Conservation (phyloP, 1,140 invertebrate species). For the Lethrus apterus region DNA sequence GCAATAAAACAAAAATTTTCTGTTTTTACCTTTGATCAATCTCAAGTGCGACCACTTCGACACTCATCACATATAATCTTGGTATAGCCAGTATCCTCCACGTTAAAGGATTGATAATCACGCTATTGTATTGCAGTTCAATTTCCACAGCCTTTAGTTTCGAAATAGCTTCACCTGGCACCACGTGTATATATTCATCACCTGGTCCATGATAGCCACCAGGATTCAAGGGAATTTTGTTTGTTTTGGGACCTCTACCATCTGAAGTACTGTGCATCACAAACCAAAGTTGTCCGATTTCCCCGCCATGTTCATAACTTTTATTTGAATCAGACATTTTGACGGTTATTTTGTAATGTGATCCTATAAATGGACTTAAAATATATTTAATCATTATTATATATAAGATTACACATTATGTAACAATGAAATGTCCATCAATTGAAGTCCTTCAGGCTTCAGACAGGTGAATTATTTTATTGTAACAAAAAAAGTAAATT, state of each 20-base stretch:
- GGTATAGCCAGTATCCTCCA: constrained; percentile 69
- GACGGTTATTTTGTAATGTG: constrained; percentile 66
- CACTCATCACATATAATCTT: constrained; percentile 59
- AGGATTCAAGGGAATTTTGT: constrained; percentile 26
- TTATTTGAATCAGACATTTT: constrained; percentile 63
- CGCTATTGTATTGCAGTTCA: constrained; percentile 70
- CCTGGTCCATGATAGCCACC: constrained; percentile 63
- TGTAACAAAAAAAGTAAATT: neutral
- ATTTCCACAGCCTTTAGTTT: constrained; percentile 57
- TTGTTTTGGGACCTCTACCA: constrained; percentile 31
- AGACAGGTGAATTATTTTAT: neutral
- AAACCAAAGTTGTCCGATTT: constrained; percentile 64
- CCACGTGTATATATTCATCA: constrained; percentile 56
- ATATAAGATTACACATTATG: neutral
- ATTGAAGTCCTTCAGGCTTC: neutral
- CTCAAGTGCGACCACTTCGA: constrained; percentile 66
- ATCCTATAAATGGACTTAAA: constrained; percentile 47
- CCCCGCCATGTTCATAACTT: constrained; percentile 65
- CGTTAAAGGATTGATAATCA: constrained; percentile 71
- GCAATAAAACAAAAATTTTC: neutral
- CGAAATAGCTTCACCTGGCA: constrained; percentile 58
- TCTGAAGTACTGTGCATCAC: constrained; percentile 53
- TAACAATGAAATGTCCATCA: constrained; percentile 9
- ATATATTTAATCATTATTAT: neutral
- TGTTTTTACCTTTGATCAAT: constrained; percentile 50